Evolutionary conservation across 2,113 vertebrate species (phyloP), one percentile per base, ranked within the genome.

Genomic region (Hippolais icterina): DNA sequence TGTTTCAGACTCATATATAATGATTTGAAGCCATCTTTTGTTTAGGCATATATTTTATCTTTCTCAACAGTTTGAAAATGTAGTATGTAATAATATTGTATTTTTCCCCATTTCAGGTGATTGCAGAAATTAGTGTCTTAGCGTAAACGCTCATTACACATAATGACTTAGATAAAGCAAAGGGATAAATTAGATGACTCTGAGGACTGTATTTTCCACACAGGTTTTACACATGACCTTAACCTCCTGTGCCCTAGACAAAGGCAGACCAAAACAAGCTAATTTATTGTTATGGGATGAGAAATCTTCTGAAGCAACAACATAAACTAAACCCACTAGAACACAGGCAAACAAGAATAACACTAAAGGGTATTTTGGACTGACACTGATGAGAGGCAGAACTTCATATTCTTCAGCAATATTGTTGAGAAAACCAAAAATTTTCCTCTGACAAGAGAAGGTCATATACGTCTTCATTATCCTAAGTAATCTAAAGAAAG

Each of bases 141-240:
- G 17, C 13, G 41, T 59, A 46, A 85, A 41, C 20, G 23, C 8
- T 74, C 41, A 12, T 82, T 94, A 78, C 31, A 52, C 9, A 6
- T 47, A 47, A 82, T 75, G 47, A 63, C 64, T 78, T 46, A 57
- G 23, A 66, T 18, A 29, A 77, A 42, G 28, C 31, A 80, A 90
- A 76, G 39, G 17, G 31, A 46, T 49, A 93, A 83, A 78, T 4
- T 66, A 23, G 39, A 19, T 53, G 59, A 65, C 29, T 49, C n/a
- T 0, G 0, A 60, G 12, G 18, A 33, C 20, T 35, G 7, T 33
- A 53, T 12, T 5, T 75, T 74, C 18, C 14, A 57, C 12, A 50
- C 4, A 35, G 37, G 42, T 19, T 84, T 84, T 83, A 70, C 23
- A 78, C 33, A 29, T 66, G 46, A 87, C 15, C 16, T 23, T 76